Evolutionary conservation across 2,113 vertebrate genomes (phyloP).

Genomic region (Sterrhoptilus dennistouni): DNA sequence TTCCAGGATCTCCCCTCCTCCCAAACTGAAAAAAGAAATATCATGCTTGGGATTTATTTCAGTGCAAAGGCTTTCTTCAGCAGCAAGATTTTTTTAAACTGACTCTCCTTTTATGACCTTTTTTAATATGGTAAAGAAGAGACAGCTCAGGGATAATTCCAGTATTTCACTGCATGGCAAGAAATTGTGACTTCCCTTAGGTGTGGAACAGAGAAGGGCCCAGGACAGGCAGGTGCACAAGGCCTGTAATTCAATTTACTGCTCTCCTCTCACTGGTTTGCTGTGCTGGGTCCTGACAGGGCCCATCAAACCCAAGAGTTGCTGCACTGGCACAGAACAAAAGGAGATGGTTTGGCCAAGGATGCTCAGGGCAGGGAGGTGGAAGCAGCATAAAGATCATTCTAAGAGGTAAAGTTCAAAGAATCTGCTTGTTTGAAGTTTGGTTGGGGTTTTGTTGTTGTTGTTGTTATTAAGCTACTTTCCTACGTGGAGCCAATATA

Average conservation of each 20-base stretch:
- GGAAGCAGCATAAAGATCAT: not conserved
- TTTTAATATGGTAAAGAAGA: not conserved
- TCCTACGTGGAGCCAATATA: not conserved
- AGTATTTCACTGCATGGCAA: not conserved
- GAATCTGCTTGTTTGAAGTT: conserved; percentile 5
- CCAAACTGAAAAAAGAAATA: not conserved
- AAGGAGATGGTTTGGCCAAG: conserved; percentile 14
- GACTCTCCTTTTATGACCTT: not conserved
- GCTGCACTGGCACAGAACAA: conserved; percentile 24
- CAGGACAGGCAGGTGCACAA: not conserved
- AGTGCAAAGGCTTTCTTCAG: not conserved
- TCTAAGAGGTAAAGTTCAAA: conserved; percentile 45
- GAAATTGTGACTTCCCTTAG: not conserved
- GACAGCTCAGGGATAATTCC: not conserved
- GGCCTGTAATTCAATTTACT: not conserved
- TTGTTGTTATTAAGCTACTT: not conserved
- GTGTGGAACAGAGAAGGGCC: not conserved
- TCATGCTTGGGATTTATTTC: conserved; percentile 24
- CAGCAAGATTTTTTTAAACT: not conserved
- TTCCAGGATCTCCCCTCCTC: not conserved
- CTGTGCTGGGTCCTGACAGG: not conserved
- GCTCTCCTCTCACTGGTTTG: not conserved
- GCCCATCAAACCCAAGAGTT: not conserved
- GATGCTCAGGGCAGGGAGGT: not conserved
- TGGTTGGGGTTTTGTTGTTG: not conserved